A percentile compares a stretch with the other conserved stretches of the same genome.
These are phyloP conservation scores for Germaria angustata DNA, from an alignment of 2,888 invertebrate genomes.

Conservation along the genomic window DNA sequence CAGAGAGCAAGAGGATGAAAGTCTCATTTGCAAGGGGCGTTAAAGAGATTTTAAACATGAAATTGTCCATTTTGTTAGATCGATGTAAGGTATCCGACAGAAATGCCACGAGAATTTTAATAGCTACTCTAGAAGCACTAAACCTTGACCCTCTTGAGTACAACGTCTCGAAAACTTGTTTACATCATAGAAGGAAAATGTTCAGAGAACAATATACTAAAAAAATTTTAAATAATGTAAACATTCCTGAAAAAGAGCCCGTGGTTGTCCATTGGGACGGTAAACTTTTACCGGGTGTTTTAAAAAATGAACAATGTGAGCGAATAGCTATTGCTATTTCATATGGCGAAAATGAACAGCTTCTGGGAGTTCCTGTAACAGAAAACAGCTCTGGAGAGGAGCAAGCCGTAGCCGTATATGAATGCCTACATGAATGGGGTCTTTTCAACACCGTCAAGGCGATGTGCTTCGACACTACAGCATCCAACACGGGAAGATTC, in stretches of 20 bases:
- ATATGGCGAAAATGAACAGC: conserved; percentile 6
- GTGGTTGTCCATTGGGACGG: conserved; percentile 15
- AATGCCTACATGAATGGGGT: neutral
- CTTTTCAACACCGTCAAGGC: conserved; percentile 9
- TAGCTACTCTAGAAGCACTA: conserved; percentile 2
- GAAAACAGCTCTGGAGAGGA: neutral
- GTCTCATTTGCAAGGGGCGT: conserved; percentile 35
- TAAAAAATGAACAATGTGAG: conserved; percentile 10
- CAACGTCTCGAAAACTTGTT: conserved; percentile 12
- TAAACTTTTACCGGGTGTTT: conserved; percentile 8
- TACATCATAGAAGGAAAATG: conserved; percentile 4
- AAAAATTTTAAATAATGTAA: too few relatives aligned
- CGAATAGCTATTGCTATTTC: neutral
- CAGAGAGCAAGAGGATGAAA: conserved; percentile 23
- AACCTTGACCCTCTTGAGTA: conserved; percentile 4
- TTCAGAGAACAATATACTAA: conserved; percentile 11
- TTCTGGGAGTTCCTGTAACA: conserved; percentile 13
- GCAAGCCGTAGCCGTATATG: neutral
- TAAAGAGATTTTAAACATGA: conserved; percentile 36
- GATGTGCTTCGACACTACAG: conserved; percentile 6
- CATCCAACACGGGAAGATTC: conserved; percentile 17
- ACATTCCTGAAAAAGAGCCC: neutral
- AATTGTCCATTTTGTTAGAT: conserved; percentile 40
- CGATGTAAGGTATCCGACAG: neutral
- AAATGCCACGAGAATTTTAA: conserved; percentile 2